Evolutionary conservation across 2,113 vertebrate species (phyloP).

Genomic region (Ctenomys sociabilis): DNA sequence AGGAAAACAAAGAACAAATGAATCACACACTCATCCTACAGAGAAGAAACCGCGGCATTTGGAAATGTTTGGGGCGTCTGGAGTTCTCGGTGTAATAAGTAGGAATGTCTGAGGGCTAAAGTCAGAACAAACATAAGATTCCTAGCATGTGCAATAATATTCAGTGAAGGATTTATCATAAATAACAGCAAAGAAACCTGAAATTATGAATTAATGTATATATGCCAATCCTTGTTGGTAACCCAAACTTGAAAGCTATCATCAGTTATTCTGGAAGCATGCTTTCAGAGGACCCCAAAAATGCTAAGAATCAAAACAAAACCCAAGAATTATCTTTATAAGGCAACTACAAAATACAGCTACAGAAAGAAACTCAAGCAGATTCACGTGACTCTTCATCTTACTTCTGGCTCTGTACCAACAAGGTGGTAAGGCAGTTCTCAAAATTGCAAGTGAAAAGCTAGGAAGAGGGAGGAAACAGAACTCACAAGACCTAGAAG

Average conservation of each 20-base stretch:
- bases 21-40: conserved; percentile 36
- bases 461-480: background rate
- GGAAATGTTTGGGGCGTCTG: conserved; percentile 41
- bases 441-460: background rate
- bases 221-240: conserved; percentile 39
- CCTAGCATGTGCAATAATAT: background rate
- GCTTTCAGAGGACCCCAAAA: conserved; percentile 67
- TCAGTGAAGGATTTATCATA: conserved; percentile 38
- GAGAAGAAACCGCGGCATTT: conserved; percentile 52
- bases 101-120: conserved; percentile 62
- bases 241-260: conserved; percentile 59
- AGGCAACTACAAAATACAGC: conserved; percentile 26
- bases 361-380: conserved; percentile 28
- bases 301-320: conserved; percentile 69
- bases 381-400: conserved; percentile 13
- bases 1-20: conserved; percentile 44
- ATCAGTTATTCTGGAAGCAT: conserved; percentile 66
- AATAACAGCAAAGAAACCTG: conserved; percentile 55
- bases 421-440: background rate
- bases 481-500: background rate
- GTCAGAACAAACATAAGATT: conserved; percentile 54
- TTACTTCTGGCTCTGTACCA: conserved; percentile 21
- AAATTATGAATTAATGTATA: conserved; percentile 62
- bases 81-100: conserved; percentile 24
- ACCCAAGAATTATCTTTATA: conserved; percentile 45